Percentiles rank a stretch among this genome's conserved stretches.
Conservation (phyloP, 2,888 invertebrate species). For the Microplitis manilae region DNA sequence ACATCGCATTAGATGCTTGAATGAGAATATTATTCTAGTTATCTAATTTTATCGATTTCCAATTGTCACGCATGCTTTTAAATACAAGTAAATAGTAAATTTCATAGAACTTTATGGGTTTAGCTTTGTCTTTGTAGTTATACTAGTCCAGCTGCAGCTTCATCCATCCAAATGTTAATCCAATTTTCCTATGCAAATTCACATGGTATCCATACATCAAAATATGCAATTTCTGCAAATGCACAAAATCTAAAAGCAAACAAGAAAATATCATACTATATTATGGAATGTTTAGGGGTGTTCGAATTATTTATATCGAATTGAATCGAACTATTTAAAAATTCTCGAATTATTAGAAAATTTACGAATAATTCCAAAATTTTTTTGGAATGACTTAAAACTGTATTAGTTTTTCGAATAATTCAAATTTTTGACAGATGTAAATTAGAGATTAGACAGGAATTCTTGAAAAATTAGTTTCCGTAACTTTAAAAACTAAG, state of each 20-base stretch:
- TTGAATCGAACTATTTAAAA: too few relatives aligned
- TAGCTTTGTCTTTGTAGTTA: background rate
- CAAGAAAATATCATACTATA: slow-evolving; percentile 11
- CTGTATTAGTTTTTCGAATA: too few relatives aligned
- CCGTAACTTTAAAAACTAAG: too few relatives aligned
- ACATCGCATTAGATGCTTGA: background rate
- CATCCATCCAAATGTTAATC: slow-evolving; percentile 30
- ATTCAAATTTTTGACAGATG: too few relatives aligned
- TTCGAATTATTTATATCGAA: too few relatives aligned
- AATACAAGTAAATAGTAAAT: background rate
- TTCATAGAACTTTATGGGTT: background rate
- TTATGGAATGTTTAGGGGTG: background rate
- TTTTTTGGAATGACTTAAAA: too few relatives aligned
- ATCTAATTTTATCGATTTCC: background rate
- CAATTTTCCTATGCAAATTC: slow-evolving; percentile 35
- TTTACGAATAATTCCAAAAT: too few relatives aligned
- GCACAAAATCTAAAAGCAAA: slow-evolving; percentile 23
- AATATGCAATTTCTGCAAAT: slow-evolving; percentile 13
- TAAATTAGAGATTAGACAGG: too few relatives aligned
- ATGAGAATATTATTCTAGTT: background rate
- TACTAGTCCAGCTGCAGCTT: background rate
- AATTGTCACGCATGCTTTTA: background rate
- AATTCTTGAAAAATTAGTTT: too few relatives aligned
- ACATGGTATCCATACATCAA: slow-evolving; percentile 8
- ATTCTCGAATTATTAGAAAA: too few relatives aligned